Conservation (phyloP, 2,888 invertebrate genomes). For the Mayetiola destructor region DNA sequence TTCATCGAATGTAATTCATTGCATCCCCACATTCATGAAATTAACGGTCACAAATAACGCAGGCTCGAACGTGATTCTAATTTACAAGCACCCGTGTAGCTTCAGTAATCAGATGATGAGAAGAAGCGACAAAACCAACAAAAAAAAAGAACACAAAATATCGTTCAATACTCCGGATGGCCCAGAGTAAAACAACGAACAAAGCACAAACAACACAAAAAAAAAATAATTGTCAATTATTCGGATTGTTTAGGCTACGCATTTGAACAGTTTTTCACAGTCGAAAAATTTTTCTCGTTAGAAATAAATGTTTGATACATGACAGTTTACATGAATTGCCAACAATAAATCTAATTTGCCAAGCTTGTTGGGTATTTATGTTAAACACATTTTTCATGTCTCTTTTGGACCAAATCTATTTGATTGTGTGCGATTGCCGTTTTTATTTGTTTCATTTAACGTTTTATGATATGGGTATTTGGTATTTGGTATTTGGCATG, state of each 20-base stretch:
- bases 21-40: constrained; percentile 8
- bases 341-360: constrained; percentile 4
- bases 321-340: background rate
- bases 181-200: background rate
- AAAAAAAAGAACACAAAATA: background rate
- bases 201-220: background rate
- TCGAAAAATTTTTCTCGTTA: no score
- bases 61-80: constrained; percentile 1
- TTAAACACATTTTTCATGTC: constrained; percentile 6
- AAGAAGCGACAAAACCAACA: background rate
- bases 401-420: background rate
- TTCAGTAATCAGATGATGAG: no score
- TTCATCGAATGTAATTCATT: constrained; percentile 6
- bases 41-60: no score
- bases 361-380: constrained; percentile 1
- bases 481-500: no score
- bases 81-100: no score
- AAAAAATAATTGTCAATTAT: background rate
- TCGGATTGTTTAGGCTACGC: background rate
- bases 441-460: no score
- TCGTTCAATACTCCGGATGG: background rate
- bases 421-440: background rate
- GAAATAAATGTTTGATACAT: background rate
- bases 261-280: background rate
- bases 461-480: no score